Evolutionary conservation across 2,113 vertebrate genomes (phyloP).

Genomic region (Osmerus mordax): DNA sequence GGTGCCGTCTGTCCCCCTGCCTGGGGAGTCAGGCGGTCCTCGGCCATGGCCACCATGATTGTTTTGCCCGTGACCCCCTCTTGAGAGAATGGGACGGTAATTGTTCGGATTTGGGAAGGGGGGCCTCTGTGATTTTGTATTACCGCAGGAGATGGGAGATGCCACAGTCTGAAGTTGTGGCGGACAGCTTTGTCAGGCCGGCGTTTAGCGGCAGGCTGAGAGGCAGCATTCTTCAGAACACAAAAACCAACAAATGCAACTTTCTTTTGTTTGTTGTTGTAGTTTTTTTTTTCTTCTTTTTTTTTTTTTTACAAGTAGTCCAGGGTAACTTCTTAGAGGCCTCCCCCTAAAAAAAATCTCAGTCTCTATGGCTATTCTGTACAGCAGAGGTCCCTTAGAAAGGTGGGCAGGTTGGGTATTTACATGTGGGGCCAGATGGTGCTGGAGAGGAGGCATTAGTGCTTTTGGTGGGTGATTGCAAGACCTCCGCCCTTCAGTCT

Average conservation of each 20-base stretch:
- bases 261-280: conserved; percentile 23
- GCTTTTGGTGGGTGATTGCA: conserved; percentile 78
- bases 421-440: conserved; percentile 69
- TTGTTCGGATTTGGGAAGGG: background rate
- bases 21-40: conserved; percentile 14
- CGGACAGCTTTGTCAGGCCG: conserved; percentile 40
- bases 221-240: conserved; percentile 46
- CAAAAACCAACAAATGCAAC: conserved; percentile 43
- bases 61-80: conserved; percentile 28
- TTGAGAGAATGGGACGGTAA: conserved; percentile 26
- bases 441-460: conserved; percentile 78
- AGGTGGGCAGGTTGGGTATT: conserved; percentile 54
- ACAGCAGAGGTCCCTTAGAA: conserved; percentile 72
- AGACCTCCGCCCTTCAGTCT: conserved; percentile 43
- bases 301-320: conserved; percentile 15
- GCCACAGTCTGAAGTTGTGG: conserved; percentile 18
- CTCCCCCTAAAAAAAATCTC: conserved; percentile 31
- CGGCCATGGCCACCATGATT: conserved; percentile 18
- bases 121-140: background rate
- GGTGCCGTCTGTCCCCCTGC: conserved; percentile 20
- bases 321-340: conserved; percentile 29
- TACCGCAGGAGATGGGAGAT: background rate
- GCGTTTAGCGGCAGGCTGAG: conserved; percentile 22
- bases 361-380: conserved; percentile 85
- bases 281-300: background rate